phyloP scores from a whole-genome alignment of 2,888 invertebrate species.

The Chirona hameri region DNA sequence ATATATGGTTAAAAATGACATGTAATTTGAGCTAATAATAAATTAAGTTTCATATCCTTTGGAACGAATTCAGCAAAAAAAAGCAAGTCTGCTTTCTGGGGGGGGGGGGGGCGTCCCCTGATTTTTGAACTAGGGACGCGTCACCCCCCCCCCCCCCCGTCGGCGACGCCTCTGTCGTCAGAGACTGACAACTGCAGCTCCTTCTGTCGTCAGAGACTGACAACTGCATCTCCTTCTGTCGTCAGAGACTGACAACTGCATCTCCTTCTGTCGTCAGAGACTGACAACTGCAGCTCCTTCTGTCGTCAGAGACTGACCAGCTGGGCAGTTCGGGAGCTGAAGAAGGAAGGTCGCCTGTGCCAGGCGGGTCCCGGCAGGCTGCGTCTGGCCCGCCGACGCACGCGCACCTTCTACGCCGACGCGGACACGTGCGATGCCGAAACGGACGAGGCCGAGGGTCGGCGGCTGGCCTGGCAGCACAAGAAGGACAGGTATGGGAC shows the following conservation, averaged over 20 bases:
- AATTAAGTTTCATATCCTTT: too few relatives aligned
- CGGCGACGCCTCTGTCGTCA: too few relatives aligned
- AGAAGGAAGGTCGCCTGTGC: background rate
- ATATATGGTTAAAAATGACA: too few relatives aligned
- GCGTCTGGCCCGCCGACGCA: background rate
- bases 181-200: too few relatives aligned
- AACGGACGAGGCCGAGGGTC: background rate
- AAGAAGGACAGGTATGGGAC: background rate
- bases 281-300: background rate
- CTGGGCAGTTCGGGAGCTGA: conserved; percentile 5
- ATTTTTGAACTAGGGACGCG: too few relatives aligned
- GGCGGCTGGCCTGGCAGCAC: background rate
- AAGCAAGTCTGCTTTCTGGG: too few relatives aligned
- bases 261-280: background rate
- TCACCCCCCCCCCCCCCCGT: too few relatives aligned
- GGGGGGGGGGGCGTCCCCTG: too few relatives aligned
- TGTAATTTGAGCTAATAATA: too few relatives aligned
- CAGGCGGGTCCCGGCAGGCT: background rate
- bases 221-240: background rate
- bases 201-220: background rate
- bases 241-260: background rate
- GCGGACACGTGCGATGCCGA: background rate
- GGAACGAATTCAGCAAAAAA: too few relatives aligned
- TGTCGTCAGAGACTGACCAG: background rate
- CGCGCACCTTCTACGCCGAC: background rate